These are phyloP conservation scores for Dinothrombium tinctorium DNA, from an alignment of 1,140 invertebrate genomes.

Conservation along the genomic window DNA sequence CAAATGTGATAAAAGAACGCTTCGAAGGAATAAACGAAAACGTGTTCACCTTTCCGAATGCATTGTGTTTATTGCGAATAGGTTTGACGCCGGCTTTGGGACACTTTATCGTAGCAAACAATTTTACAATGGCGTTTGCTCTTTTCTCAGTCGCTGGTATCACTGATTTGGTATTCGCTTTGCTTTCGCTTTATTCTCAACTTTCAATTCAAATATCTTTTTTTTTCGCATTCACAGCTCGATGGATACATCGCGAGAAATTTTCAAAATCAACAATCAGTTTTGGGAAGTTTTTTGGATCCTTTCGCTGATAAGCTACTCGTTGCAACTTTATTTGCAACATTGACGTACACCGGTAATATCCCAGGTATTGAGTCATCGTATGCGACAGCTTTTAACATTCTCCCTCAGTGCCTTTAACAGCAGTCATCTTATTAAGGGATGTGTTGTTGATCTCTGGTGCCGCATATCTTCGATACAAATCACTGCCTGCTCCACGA, in stretches of 20 bases:
- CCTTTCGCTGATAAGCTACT: slow-evolving; percentile 95
- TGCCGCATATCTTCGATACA: slow-evolving; percentile 69
- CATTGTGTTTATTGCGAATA: slow-evolving; percentile 59
- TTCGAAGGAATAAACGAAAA: slow-evolving; percentile 39
- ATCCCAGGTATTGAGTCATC: slow-evolving; percentile 63
- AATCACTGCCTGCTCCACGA: slow-evolving; percentile 65
- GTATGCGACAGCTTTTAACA: too few relatives aligned
- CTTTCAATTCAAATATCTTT: slow-evolving; percentile 15
- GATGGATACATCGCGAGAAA: slow-evolving; percentile 89
- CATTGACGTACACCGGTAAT: slow-evolving; percentile 54
- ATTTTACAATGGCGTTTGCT: slow-evolving; percentile 43
- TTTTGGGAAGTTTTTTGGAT: slow-evolving; percentile 82
- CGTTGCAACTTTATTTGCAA: slow-evolving; percentile 61
- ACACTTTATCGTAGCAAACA: slow-evolving; percentile 49
- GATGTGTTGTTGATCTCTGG: slow-evolving; percentile 56
- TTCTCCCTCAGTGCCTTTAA: slow-evolving; percentile 51
- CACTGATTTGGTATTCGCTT: slow-evolving; percentile 46
- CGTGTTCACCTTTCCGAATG: slow-evolving; percentile 75
- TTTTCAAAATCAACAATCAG: slow-evolving; percentile 67
- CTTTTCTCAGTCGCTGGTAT: slow-evolving; percentile 49
- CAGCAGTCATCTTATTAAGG: slow-evolving; percentile 53
- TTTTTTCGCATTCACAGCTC: slow-evolving; percentile 44
- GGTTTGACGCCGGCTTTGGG: slow-evolving; percentile 58
- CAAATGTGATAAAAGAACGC: too few relatives aligned
- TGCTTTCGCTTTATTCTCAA: not conserved